Conservation (phyloP, 2,888 invertebrate species). For the Invenusta paracnida region DNA sequence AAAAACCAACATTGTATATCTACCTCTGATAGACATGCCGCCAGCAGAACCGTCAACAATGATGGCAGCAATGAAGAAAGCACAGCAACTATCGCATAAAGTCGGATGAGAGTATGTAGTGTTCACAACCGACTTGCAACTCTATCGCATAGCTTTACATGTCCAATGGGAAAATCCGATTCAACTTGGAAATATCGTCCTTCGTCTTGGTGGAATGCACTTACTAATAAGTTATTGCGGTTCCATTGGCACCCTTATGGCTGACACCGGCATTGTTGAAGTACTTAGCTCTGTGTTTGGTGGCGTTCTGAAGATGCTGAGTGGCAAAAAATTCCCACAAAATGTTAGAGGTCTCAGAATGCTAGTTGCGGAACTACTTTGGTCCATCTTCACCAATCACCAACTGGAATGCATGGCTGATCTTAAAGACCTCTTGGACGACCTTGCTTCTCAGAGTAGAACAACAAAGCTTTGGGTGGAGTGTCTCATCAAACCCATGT, state of each 20-base stretch:
- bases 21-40: too few species aligned
- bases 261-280: constrained; percentile 46
- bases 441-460: background rate
- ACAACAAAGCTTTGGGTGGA: constrained; percentile 45
- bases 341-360: constrained; percentile 36
- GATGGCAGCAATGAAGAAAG: too few species aligned
- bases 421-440: background rate
- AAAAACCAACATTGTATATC: too few species aligned
- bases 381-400: background rate
- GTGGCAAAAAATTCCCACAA: constrained; percentile 48
- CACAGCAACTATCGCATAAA: background rate
- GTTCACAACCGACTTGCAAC: too few species aligned
- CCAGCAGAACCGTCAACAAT: too few species aligned
- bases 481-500: constrained; percentile 46
- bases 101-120: too few species aligned
- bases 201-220: constrained; percentile 42
- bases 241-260: constrained; percentile 45
- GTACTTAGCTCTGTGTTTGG: constrained; percentile 47
- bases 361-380: constrained; percentile 45
- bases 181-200: too few species aligned
- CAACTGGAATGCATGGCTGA: background rate
- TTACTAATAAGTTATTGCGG: constrained; percentile 37
- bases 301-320: constrained; percentile 47
- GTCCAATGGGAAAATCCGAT: too few species aligned
- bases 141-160: too few species aligned